These are phyloP conservation scores for Cygnus buccinator DNA, from an alignment of 2,113 vertebrate genomes.

Conservation along the genomic window DNA sequence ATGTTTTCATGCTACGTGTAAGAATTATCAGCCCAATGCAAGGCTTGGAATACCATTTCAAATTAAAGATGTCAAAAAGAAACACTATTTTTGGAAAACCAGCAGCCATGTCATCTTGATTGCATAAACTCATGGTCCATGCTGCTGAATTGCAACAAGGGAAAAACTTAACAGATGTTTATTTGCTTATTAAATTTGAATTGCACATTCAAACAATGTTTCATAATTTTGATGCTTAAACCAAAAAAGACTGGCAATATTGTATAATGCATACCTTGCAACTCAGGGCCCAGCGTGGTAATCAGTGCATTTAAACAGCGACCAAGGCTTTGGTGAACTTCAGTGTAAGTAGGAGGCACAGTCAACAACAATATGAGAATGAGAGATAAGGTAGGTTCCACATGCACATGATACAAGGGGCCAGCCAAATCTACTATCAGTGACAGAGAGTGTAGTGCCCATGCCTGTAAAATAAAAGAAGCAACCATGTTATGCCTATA, in stretches of 20 bases:
- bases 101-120: neutral
- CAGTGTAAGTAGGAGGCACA: constrained; percentile 84
- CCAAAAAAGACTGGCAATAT: neutral
- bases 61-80: neutral
- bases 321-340: constrained; percentile 89
- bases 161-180: neutral
- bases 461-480: constrained; percentile 77
- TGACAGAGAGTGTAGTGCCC: constrained; percentile 91
- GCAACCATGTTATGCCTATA: neutral
- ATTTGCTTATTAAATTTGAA: neutral
- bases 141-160: accelerated
- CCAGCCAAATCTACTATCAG: constrained; percentile 87
- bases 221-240: neutral
- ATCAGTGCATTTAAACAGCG: constrained; percentile 85
- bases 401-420: constrained; percentile 82
- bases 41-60: neutral
- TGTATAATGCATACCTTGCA: constrained; percentile 77
- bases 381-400: constrained; percentile 86
- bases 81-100: neutral
- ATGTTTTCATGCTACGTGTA: neutral
- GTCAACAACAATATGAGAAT: constrained; percentile 85
- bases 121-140: neutral
- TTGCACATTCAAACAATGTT: neutral
- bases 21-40: neutral
- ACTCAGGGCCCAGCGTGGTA: constrained; percentile 81